These are phyloP conservation scores for Conops quadrifasciatus DNA, from an alignment of 2,888 invertebrate genomes.

Conservation along the genomic window DNA sequence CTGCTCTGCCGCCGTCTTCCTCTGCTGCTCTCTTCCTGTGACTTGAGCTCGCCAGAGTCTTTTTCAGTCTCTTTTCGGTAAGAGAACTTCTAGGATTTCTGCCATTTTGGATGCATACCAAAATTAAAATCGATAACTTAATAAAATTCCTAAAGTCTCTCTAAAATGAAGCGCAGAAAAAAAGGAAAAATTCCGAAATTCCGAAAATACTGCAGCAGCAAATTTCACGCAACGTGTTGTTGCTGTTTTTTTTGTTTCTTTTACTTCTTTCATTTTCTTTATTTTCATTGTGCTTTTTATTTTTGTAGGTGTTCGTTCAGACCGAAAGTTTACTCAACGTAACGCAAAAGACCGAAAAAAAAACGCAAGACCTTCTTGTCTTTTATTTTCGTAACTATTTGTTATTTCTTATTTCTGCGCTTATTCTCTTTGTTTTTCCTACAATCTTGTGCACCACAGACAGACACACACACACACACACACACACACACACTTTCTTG, in stretches of 20 bases:
- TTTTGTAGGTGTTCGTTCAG: no score
- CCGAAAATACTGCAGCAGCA: not conserved
- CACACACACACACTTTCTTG: not conserved
- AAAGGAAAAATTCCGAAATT: not conserved
- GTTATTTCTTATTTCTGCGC: not conserved
- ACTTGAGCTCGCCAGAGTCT: not conserved
- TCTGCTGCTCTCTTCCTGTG: not conserved
- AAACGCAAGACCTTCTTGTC: not conserved
- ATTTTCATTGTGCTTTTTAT: no score
- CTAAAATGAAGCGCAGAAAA: not conserved
- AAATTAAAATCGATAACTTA: constrained; percentile 19
- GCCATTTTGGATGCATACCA: constrained; percentile 14
- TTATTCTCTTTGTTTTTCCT: not conserved
- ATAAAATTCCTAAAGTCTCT: constrained; percentile 11
- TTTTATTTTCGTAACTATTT: not conserved
- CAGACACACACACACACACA: not conserved
- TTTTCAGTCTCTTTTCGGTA: not conserved
- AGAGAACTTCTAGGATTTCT: not conserved
- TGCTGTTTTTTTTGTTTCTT: no score
- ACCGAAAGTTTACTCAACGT: not conserved
- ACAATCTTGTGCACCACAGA: not conserved
- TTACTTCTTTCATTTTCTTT: no score
- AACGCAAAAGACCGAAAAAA: not conserved
- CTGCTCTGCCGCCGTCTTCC: not conserved
- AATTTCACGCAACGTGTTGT: no score